Evolutionary conservation across 2,888 invertebrate species (phyloP).

Genomic region (Agrochola litura): DNA sequence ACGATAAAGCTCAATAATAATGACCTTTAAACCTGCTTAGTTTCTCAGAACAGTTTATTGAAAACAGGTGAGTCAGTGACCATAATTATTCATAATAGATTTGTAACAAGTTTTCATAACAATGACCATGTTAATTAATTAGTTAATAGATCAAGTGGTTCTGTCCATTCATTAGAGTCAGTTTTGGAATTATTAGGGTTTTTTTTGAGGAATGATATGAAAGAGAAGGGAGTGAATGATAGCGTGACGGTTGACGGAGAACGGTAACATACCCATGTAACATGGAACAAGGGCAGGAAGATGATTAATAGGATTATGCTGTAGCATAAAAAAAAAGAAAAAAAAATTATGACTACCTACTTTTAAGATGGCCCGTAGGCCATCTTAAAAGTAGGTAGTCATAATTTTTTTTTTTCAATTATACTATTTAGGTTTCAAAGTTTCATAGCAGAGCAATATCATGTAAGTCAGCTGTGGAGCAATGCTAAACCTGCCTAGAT

Average conservation of each 20-base stretch:
- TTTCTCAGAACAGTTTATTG: conserved; percentile 39
- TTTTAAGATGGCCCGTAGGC: too few relatives aligned
- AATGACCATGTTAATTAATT: conserved; percentile 12
- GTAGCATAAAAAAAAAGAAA: too few relatives aligned
- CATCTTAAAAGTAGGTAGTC: neutral
- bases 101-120: conserved; percentile 24
- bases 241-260: neutral
- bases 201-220: neutral
- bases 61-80: conserved; percentile 56
- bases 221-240: neutral
- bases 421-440: neutral
- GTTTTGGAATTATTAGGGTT: neutral
- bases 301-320: neutral
- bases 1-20: neutral
- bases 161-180: conserved; percentile 1
- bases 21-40: conserved; percentile 24
- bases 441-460: neutral
- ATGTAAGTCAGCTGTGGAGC: neutral
- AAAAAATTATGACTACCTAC: too few relatives aligned
- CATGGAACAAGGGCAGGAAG: too few relatives aligned
- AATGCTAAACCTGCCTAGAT: neutral
- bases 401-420: conserved; percentile 1
- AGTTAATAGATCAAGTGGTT: neutral
- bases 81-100: neutral
- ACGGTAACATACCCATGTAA: too few relatives aligned